A percentile compares a stretch with the other conserved stretches of the same genome.
phyloP scores from a whole-genome alignment of 2,113 vertebrate species.

The Salvelinus sp. region DNA sequence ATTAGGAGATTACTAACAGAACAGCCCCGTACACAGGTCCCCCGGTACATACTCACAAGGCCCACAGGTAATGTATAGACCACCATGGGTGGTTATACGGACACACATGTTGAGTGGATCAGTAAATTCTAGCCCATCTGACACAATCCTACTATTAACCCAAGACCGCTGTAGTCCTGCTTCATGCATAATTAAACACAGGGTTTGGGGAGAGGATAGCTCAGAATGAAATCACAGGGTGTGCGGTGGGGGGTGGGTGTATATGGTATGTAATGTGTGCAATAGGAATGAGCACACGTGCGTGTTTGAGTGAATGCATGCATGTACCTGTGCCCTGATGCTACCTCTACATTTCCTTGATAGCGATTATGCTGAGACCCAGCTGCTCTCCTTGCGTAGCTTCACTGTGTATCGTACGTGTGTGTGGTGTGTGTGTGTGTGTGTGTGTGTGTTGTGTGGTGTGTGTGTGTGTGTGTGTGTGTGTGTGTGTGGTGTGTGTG shows the following conservation, averaged over 20 bases:
- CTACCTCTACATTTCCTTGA: constrained; percentile 41
- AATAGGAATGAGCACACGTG: too few relatives aligned
- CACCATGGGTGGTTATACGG: not conserved
- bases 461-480: too few relatives aligned
- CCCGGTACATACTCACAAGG: not conserved
- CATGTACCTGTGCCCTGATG: not conserved
- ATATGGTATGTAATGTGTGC: too few relatives aligned
- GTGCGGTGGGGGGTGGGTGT: too few relatives aligned
- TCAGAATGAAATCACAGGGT: too few relatives aligned
- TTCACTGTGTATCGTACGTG: too few relatives aligned
- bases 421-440: too few relatives aligned
- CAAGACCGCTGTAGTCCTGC: not conserved
- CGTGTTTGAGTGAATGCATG: not conserved
- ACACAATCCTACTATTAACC: constrained; percentile 8
- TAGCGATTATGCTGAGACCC: not conserved
- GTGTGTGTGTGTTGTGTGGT: too few relatives aligned
- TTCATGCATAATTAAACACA: not conserved
- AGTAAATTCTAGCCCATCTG: constrained; percentile 24
- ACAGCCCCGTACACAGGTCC: not conserved
- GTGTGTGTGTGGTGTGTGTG: too few relatives aligned
- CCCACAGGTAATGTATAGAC: not conserved
- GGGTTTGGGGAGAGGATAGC: not conserved
- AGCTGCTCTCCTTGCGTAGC: too few relatives aligned
- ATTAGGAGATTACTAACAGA: not conserved
- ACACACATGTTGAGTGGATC: not conserved